Percentiles rank a stretch among this genome's conserved stretches.
phyloP scores from a whole-genome alignment of 2,888 invertebrate genomes.

The Copidosoma aretas region DNA sequence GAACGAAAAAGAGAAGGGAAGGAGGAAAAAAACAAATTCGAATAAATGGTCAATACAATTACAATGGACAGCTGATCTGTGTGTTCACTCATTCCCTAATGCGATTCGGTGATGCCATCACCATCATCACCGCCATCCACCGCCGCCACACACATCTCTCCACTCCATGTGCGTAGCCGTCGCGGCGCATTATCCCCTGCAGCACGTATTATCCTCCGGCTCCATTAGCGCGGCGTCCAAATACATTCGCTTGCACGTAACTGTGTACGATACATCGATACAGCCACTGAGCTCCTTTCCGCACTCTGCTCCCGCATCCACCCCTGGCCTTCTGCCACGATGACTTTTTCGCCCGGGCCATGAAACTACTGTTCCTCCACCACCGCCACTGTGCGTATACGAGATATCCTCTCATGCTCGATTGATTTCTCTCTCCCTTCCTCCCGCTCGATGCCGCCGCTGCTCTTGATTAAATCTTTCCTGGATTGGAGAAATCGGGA shows the following conservation, averaged over 20 bases:
- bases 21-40: constrained; percentile 28
- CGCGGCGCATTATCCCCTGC: neutral
- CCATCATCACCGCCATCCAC: neutral
- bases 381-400: neutral
- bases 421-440: constrained; percentile 35
- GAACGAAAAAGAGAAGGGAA: too few relatives aligned
- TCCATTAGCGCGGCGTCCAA: neutral
- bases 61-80: constrained; percentile 38
- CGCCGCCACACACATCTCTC: neutral
- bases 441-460: neutral
- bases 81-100: constrained; percentile 30
- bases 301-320: neutral
- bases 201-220: neutral
- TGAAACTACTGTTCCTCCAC: neutral
- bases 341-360: constrained; percentile 33
- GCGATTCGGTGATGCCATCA: neutral
- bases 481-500: constrained; percentile 37
- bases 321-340: constrained; percentile 30
- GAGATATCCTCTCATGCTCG: constrained; percentile 33
- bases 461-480: constrained; percentile 41
- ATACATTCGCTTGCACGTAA: too few relatives aligned
- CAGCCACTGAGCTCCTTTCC: neutral
- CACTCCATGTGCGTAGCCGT: too few relatives aligned
- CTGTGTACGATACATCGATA: too few relatives aligned
- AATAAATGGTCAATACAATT: constrained; percentile 43